Base-by-base conservation (phyloP, 2,113 vertebrate genomes). In the Herpetotheres cachinnans region DNA sequence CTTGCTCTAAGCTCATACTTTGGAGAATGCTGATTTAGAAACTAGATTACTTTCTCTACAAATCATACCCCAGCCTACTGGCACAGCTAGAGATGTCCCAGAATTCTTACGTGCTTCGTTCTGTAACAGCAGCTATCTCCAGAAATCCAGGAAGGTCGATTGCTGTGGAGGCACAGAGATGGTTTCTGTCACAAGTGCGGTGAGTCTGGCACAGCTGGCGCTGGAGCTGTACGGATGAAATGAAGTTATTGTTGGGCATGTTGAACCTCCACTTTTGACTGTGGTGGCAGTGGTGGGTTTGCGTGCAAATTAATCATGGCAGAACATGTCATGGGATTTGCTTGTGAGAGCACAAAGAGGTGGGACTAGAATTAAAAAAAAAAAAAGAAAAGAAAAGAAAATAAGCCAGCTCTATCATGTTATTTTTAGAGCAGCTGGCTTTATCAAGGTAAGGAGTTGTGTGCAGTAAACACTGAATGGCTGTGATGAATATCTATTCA, bases 341-440 rank as follows among this genome's bases (percentile, higher is more conserved):
- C 46, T 73, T 86, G 56, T 25, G 29, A 42, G 14, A 70, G 6
- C 29, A 44, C 1, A 6, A 77, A 81, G 9, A 55, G 81, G 66
- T 42, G 27, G 12, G 20, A 81, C 10, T 46, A 55, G 67, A 77
- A 72, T 44, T 9, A 38, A 44, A 76, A 56, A 26, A 70, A 20
- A 9, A 11, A 19, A 7, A 52, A 47, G 11, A 30, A 9, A 17
- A 16, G 1, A 56, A 47, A 36, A 42, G 1, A 34, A 63, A 40
- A 34, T 0, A 82, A 76, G 15, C 3, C 13, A 38, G 13, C 11
- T 85, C n/a, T 71, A 8, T 44, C 0, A 1, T n/a, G 44, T 34
- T 73, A 29, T 84, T 94, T 93, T 86, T 29, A 66, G 65, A 86
- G n/a, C 59, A 82, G 34, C 13, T 76, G 54, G 22, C 38, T 93